A percentile compares a stretch with the other conserved stretches of the same genome.
Conservation (phyloP, 2,888 invertebrate genomes). For the Drosophila anomalata region DNA sequence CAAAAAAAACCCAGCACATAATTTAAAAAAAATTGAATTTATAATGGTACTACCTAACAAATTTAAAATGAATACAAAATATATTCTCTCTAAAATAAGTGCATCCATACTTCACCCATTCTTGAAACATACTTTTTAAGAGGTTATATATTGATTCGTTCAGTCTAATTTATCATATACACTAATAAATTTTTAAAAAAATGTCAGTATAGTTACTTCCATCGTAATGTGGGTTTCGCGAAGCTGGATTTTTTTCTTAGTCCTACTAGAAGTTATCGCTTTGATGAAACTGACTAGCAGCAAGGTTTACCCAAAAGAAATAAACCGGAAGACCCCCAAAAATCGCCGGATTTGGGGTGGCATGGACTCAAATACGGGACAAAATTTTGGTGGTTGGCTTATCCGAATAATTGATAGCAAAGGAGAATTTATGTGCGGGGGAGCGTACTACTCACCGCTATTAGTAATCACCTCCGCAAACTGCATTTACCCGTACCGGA, state of each 20-base stretch:
- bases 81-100: not conserved
- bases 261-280: not conserved
- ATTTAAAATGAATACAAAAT: not conserved
- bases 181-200: not conserved
- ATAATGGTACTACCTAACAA: not conserved
- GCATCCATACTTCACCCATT: not conserved
- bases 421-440: slow-evolving; percentile 36
- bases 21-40: not conserved
- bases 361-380: slow-evolving; percentile 14
- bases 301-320: slow-evolving; percentile 19
- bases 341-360: slow-evolving; percentile 36
- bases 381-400: slow-evolving; percentile 48
- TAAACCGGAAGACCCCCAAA: not conserved
- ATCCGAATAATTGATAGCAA: slow-evolving; percentile 23
- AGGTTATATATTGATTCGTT: not conserved
- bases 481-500: slow-evolving; percentile 43
- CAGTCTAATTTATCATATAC: not conserved
- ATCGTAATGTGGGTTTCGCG: not conserved
- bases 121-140: not conserved
- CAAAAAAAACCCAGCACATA: too few relatives aligned
- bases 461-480: slow-evolving; percentile 54
- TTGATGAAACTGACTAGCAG: slow-evolving; percentile 2
- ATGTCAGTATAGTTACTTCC: not conserved
- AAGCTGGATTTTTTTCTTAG: not conserved
- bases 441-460: slow-evolving; percentile 40